Percentiles rank a stretch among this genome's conserved stretches.
These are phyloP conservation scores for Phthorimaea operculella DNA, from an alignment of 1,140 invertebrate species.

Conservation along the genomic window DNA sequence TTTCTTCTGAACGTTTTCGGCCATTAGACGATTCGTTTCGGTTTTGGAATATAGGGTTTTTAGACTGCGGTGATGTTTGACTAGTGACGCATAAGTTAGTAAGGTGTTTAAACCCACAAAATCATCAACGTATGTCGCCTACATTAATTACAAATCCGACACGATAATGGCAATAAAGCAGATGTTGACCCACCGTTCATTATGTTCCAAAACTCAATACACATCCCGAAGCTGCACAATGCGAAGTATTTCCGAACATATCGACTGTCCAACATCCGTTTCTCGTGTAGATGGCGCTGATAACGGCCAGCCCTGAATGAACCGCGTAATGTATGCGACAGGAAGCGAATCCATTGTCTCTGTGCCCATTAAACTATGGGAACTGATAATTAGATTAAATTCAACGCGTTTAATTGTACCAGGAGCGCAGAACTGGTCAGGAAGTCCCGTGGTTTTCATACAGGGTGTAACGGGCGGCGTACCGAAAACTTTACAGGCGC, in stretches of 20 bases:
- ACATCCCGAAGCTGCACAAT: neutral
- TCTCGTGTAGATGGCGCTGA: neutral
- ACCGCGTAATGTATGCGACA: neutral
- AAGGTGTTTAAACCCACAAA: no score
- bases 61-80: no score
- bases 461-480: no score
- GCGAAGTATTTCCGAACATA: neutral
- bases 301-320: neutral
- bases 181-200: no score
- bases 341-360: neutral
- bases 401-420: neutral
- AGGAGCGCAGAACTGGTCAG: neutral
- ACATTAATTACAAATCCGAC: no score
- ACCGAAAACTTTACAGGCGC: no score
- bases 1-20: neutral
- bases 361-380: constrained; percentile 40
- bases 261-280: neutral
- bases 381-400: constrained; percentile 59
- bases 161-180: no score
- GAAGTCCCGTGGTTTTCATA: neutral
- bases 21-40: constrained; percentile 14
- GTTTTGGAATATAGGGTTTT: no score
- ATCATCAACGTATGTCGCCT: no score
- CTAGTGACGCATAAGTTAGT: no score
- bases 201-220: neutral